Percentiles rank a stretch among this genome's conserved stretches.
Conservation (phyloP, 2,113 vertebrate genomes). For the Anas platyrhynchos region DNA sequence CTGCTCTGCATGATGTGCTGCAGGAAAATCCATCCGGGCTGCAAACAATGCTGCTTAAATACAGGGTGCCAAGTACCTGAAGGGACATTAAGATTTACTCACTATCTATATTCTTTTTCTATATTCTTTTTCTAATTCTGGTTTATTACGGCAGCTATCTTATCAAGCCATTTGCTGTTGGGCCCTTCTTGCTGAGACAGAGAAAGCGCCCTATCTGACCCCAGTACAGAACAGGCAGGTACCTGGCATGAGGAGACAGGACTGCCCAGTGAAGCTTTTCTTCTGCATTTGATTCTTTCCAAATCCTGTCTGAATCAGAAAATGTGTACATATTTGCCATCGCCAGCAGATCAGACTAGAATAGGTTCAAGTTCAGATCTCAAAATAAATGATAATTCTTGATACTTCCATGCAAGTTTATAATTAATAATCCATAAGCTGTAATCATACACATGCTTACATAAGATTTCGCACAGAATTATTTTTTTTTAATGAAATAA, state of each 20-base stretch:
- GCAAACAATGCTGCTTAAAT: accelerated
- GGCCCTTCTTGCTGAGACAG: not conserved
- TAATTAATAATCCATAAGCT: not conserved
- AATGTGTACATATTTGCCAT: not conserved
- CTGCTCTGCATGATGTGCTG: not conserved
- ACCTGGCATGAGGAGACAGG: not conserved
- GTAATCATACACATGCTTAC: not conserved
- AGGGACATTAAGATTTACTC: not conserved
- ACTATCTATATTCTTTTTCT: not conserved
- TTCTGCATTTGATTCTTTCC: not conserved
- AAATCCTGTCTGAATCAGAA: not conserved
- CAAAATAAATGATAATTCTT: not conserved
- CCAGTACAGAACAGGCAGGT: not conserved
- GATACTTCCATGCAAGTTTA: not conserved
- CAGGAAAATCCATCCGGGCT: not conserved
- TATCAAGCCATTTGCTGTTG: not conserved
- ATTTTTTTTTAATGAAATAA: not conserved
- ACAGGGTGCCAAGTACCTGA: not conserved
- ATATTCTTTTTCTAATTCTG: not conserved
- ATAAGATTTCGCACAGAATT: not conserved
- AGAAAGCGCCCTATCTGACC: not conserved
- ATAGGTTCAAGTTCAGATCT: not conserved
- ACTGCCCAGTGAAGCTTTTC: not conserved
- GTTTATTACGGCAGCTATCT: not conserved
- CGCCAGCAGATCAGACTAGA: not conserved